These are phyloP conservation scores for Lasioglossum morio DNA, from an alignment of 2,888 invertebrate genomes.

Conservation along the genomic window DNA sequence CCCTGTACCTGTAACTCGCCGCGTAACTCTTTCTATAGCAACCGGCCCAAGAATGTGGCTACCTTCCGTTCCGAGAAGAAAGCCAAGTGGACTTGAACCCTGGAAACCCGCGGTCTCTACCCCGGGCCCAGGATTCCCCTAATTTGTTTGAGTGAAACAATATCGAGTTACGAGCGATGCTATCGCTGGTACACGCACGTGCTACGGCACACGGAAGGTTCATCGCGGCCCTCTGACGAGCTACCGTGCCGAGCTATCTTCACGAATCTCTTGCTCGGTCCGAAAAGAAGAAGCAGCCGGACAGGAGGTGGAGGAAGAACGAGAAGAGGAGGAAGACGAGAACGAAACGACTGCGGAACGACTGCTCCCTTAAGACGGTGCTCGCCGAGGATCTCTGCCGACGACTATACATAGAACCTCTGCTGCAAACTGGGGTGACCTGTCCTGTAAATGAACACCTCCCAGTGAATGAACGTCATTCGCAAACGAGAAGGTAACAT, in stretches of 20 bases:
- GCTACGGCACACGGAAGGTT: slow-evolving; percentile 78
- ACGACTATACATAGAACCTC: neutral
- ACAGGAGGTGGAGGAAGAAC: slow-evolving; percentile 39
- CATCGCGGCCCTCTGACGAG: slow-evolving; percentile 75
- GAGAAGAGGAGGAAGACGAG: slow-evolving; percentile 34
- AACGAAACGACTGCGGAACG: slow-evolving; percentile 48
- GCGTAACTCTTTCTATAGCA: slow-evolving; percentile 57
- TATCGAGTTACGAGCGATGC: slow-evolving; percentile 83
- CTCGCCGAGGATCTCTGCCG: slow-evolving; percentile 12
- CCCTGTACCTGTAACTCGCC: slow-evolving; percentile 55
- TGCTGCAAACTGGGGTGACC: neutral
- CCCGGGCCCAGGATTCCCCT: slow-evolving; percentile 76
- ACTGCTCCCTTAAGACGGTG: slow-evolving; percentile 50
- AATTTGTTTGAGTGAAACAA: slow-evolving; percentile 84
- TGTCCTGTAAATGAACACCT: neutral
- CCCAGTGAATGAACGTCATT: neutral
- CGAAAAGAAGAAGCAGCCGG: slow-evolving; percentile 62
- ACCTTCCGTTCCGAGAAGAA: slow-evolving; percentile 76
- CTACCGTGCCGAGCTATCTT: slow-evolving; percentile 79
- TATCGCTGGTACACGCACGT: slow-evolving; percentile 80
- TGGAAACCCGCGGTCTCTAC: slow-evolving; percentile 73
- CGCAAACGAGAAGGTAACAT: neutral
- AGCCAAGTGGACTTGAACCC: slow-evolving; percentile 76
- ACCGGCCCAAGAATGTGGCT: slow-evolving; percentile 62
- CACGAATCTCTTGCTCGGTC: slow-evolving; percentile 71